These are phyloP conservation scores for Podocnemis expansa DNA, from an alignment of 2,113 vertebrate genomes.

Conservation along the genomic window DNA sequence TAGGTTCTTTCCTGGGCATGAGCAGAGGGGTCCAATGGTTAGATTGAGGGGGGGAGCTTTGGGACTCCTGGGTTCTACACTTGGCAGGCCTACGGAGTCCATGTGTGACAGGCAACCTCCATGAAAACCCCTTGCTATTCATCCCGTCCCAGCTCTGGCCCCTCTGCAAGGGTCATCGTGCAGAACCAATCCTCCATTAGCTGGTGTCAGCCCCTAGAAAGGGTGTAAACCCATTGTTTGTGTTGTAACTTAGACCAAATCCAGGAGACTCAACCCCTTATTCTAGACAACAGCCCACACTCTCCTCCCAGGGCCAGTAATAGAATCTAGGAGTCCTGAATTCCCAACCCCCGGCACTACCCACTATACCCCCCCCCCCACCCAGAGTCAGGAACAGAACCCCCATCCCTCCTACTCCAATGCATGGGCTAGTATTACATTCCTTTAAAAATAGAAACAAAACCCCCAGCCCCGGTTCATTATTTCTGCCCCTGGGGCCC, in stretches of 20 bases:
- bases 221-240: background rate
- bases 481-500: too few species aligned
- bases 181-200: background rate
- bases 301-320: too few species aligned
- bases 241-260: background rate
- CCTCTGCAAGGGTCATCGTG: background rate
- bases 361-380: background rate
- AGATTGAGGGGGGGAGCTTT: background rate
- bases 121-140: background rate
- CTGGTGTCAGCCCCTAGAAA: background rate
- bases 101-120: too few species aligned
- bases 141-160: background rate
- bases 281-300: too few species aligned
- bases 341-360: background rate
- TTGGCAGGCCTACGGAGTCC: background rate
- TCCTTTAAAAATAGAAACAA: background rate
- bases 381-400: background rate
- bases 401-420: background rate
- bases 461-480: background rate
- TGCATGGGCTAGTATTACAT: background rate
- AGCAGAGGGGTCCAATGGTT: too few species aligned
- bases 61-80: background rate
- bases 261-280: too few species aligned
- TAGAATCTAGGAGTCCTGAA: too few species aligned
- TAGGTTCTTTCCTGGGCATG: background rate